Conservation (phyloP, 1,140 invertebrate species). For the Laodelphax striatellus region DNA sequence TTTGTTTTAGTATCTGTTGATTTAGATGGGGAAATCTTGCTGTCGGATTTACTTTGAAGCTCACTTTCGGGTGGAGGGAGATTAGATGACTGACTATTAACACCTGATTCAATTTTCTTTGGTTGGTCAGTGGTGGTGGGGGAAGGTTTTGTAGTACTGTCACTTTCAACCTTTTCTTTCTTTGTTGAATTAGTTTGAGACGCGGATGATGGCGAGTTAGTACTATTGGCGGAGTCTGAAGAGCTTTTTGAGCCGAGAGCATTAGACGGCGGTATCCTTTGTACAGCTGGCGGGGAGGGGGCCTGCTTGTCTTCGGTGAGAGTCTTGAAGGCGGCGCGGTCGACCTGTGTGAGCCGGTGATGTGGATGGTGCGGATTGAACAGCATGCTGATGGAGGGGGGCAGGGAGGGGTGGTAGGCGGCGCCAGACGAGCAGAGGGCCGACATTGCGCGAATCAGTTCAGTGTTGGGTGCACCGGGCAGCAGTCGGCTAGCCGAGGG, state of each 20-base stretch:
- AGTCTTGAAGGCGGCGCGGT: constrained; percentile 10
- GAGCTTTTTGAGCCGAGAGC: background rate
- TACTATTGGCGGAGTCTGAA: no score
- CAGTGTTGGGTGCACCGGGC: constrained; percentile 10
- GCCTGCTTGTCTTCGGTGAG: constrained; percentile 5
- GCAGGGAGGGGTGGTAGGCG: constrained; percentile 23
- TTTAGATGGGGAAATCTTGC: no score
- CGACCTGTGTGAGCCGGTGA: constrained; percentile 7
- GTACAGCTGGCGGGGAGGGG: constrained; percentile 13
- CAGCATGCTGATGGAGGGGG: constrained; percentile 24
- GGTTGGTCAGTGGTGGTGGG: no score
- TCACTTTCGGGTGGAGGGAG: no score
- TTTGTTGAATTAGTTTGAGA: no score
- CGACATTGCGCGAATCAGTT: constrained; percentile 24
- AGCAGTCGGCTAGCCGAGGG: constrained; percentile 5
- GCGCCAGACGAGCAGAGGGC: constrained; percentile 15
- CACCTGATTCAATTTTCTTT: no score
- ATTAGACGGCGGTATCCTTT: constrained; percentile 18
- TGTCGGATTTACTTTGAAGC: no score
- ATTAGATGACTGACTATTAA: no score
- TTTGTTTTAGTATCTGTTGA: no score
- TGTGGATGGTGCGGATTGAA: constrained; percentile 23
- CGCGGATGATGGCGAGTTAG: no score
- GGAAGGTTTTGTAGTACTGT: no score
- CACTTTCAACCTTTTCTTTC: no score